Percentiles rank a stretch among this genome's conserved stretches.
These are phyloP conservation scores for Orchesella cincta DNA, from an alignment of 1,140 invertebrate genomes.

Conservation along the genomic window DNA sequence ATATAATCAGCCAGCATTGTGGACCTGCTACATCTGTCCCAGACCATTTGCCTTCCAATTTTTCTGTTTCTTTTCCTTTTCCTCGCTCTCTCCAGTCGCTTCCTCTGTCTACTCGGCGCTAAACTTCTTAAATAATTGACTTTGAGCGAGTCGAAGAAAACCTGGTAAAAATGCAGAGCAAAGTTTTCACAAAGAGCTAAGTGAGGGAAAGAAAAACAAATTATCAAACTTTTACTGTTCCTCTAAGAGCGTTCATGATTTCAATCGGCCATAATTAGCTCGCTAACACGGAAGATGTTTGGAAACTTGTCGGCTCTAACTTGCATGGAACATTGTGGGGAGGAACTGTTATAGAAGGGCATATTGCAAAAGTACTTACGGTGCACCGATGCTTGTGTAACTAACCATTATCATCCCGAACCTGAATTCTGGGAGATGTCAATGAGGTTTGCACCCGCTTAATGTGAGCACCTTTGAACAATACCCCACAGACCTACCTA, in stretches of 20 bases:
- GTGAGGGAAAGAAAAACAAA: slow-evolving; percentile 21
- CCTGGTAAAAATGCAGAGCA: neutral
- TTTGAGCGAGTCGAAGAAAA: slow-evolving; percentile 8
- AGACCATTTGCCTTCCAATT: neutral
- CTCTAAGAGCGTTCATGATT: slow-evolving; percentile 16
- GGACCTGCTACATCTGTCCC: neutral
- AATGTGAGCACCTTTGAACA: no score
- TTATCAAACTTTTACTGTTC: neutral
- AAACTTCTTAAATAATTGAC: slow-evolving; percentile 21
- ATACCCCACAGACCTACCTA: no score
- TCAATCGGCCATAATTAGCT: slow-evolving; percentile 19
- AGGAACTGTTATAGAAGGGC: no score
- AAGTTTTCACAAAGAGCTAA: neutral
- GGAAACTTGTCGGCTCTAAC: no score
- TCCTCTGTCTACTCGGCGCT: neutral
- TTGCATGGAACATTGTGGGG: no score
- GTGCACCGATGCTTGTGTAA: no score
- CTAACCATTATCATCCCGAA: no score
- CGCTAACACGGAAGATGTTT: neutral
- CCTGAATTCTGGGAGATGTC: no score
- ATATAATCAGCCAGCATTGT: neutral
- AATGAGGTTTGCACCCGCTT: no score
- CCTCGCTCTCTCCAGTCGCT: neutral
- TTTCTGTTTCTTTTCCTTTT: neutral
- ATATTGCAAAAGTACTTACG: no score